Percentiles rank a stretch among this genome's conserved stretches.
Conservation (phyloP, 2,113 vertebrate genomes). For the Sakesphorus luctuosus region DNA sequence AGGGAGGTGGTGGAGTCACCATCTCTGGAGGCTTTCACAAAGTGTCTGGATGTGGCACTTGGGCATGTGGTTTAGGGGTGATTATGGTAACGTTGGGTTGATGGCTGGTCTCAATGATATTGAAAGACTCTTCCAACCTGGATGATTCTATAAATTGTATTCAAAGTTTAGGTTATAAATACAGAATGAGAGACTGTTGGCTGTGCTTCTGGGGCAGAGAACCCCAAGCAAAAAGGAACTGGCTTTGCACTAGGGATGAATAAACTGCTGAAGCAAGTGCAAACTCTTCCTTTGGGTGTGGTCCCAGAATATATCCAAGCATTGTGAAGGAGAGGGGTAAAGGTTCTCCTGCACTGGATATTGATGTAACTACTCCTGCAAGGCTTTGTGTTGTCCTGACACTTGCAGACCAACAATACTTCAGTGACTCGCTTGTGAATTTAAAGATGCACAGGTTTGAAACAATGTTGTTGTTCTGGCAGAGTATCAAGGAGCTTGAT, state of each 20-base stretch:
- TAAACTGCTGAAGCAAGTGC: not conserved
- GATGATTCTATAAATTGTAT: not conserved
- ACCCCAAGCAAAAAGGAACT: not conserved
- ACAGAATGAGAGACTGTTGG: not conserved
- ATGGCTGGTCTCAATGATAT: not conserved
- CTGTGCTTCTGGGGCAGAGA: not conserved
- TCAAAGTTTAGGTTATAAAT: not conserved
- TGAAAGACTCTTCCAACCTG: not conserved
- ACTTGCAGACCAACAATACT: accelerated
- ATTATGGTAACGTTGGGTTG: not conserved
- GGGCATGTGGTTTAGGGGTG: not conserved
- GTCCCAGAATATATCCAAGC: not conserved
- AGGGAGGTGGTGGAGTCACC: not conserved
- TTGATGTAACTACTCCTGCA: not conserved
- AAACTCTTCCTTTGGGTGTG: not conserved
- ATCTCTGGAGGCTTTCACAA: not conserved
- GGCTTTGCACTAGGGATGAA: not conserved
- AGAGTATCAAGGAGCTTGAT: not conserved
- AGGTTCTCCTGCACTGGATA: not conserved
- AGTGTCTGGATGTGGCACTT: not conserved
- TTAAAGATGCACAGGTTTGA: not conserved
- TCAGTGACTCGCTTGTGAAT: not conserved
- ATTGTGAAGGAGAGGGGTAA: not conserved
- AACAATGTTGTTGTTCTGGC: not conserved
- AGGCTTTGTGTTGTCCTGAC: not conserved